Conservation (phyloP, 1,140 invertebrate genomes). For the Lasaia peninsularis region DNA sequence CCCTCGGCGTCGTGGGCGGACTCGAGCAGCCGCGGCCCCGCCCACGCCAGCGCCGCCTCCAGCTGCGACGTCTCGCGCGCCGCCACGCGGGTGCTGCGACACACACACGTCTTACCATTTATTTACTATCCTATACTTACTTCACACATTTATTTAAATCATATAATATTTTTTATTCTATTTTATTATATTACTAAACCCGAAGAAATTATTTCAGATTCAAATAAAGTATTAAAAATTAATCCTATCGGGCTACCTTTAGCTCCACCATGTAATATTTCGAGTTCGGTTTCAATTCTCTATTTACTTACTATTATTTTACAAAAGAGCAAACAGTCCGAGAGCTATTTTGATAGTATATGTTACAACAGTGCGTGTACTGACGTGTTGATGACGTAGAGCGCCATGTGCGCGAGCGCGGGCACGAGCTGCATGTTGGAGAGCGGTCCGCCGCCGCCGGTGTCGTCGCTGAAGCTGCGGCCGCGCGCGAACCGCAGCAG, state of each 20-base stretch:
- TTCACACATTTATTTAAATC: too few species aligned
- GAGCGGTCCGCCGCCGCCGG: slow-evolving; percentile 96
- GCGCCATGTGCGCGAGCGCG: slow-evolving; percentile 95
- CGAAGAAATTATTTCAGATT: too few species aligned
- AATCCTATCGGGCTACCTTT: too few species aligned
- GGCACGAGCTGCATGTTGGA: slow-evolving; percentile 98
- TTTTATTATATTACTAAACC: too few species aligned
- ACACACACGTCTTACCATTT: neutral
- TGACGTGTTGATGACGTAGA: slow-evolving; percentile 96
- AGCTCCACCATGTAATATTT: too few species aligned
- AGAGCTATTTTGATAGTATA: too few species aligned
- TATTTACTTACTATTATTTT: too few species aligned
- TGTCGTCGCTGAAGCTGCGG: slow-evolving; percentile 97
- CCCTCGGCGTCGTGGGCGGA: slow-evolving; percentile 93
- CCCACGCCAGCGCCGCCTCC: slow-evolving; percentile 58
- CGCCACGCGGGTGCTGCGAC: slow-evolving; percentile 84
- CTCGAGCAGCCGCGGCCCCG: slow-evolving; percentile 82
- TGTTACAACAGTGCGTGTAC: slow-evolving; percentile 57
- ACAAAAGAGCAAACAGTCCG: too few species aligned
- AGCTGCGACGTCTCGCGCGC: slow-evolving; percentile 57
- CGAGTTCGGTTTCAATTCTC: too few species aligned
- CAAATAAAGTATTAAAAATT: too few species aligned
- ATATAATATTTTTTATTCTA: too few species aligned
- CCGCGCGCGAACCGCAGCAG: slow-evolving; percentile 94
- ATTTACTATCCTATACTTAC: neutral